A percentile compares a stretch with the other conserved stretches of the same genome.
phyloP scores from a whole-genome alignment of 2,797 vertebrate genomes.

The Mus spretus region DNA sequence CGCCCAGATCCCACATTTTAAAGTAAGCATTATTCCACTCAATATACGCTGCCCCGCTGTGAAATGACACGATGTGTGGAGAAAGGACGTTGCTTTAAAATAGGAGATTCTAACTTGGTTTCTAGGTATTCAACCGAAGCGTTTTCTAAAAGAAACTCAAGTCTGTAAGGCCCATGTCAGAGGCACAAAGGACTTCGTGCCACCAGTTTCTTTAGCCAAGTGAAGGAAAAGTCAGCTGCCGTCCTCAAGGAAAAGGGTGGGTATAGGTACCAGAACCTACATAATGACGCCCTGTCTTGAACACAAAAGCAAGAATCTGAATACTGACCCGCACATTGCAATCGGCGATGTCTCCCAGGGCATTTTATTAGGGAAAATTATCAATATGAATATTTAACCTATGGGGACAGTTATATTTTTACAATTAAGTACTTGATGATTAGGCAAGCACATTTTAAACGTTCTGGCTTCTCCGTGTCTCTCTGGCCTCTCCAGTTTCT shows the following conservation, averaged over 20 bases:
- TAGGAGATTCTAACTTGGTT: neutral
- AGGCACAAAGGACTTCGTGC: neutral
- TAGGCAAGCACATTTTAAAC: neutral
- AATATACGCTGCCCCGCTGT: neutral
- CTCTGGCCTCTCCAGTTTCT: constrained; percentile 46
- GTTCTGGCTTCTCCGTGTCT: constrained; percentile 8
- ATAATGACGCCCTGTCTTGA: neutral
- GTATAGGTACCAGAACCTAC: neutral
- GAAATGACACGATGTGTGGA: neutral
- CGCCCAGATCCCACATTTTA: neutral
- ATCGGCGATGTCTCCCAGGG: neutral
- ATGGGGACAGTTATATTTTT: constrained; percentile 47
- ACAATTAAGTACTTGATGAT: constrained; percentile 51
- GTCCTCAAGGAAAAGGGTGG: constrained; percentile 26
- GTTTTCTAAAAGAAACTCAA: neutral
- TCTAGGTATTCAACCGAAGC: neutral
- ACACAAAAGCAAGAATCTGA: neutral
- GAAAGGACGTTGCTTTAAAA: neutral
- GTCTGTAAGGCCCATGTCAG: neutral
- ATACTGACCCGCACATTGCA: neutral
- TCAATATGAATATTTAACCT: neutral
- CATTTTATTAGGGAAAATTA: constrained; percentile 62
- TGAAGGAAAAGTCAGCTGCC: constrained; percentile 50
- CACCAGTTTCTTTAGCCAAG: constrained; percentile 22
- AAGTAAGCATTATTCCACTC: constrained; percentile 9